Base-by-base conservation (phyloP, 2,888 invertebrate genomes). In the Acheta domesticus region DNA sequence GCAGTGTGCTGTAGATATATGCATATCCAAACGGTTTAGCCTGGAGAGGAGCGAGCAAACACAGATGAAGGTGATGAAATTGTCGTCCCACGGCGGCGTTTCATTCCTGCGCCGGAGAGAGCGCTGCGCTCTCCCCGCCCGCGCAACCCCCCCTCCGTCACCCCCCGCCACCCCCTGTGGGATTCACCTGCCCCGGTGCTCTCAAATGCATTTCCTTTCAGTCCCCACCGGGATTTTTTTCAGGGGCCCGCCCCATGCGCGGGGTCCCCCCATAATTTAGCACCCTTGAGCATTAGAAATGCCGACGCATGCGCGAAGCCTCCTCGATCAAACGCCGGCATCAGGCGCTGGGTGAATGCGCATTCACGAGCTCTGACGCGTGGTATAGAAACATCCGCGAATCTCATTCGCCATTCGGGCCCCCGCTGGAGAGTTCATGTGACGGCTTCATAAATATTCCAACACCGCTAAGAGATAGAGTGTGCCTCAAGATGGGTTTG, bases 51-150 rank as follows among this genome's bases (percentile, higher is more conserved):
- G 62, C n/a, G 62, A 62, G 62, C 62, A 62, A 62, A 62, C 62
- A 62, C 62, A 62, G 62, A 62, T 62, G 62, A 62, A 62, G 62
- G 62, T 62, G 62, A 62, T 62, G 62, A 62, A 62, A 62, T 62
- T 62, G 62, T 62, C 62, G 62, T 62, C 62, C 62, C 62, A n/a
- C 62, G 14, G 36, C 16, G n/a, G 62, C 62, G 62, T 62, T 62
- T 62, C 62, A 62, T 62, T 62, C 14, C 62, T 62, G 62, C 16
- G 4, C 16, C 16, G 16, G 62, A 16, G 62, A 19, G 62, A 62
- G 62, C n/a, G 62, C 62, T 62, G 16, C 62, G 62, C 62, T n/a
- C 62, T 62, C 62, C 5, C 62, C 62, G 62, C 62, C 62, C 62
- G 62, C 62, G 16, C n/a, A 4, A 8, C 3, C 12, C 14, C 62